Conservation (phyloP, 2,888 invertebrate species). For the Zhuqinia jingwanae region DNA sequence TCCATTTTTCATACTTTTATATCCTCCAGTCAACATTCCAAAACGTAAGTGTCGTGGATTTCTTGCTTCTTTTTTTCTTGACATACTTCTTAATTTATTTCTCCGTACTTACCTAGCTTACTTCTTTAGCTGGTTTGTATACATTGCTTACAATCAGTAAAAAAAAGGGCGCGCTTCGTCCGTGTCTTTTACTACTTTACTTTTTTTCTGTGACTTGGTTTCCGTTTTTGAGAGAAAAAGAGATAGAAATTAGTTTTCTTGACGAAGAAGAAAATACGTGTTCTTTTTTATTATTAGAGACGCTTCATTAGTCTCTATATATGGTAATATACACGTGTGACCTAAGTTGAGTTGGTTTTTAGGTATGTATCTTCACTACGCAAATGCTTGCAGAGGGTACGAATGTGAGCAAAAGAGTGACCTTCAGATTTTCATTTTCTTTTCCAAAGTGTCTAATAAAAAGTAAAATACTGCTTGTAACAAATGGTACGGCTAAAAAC, state of each 20-base stretch:
- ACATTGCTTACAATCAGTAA: neutral
- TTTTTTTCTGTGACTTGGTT: slow-evolving; percentile 36
- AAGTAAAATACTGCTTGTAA: neutral
- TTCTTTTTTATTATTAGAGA: slow-evolving; percentile 9
- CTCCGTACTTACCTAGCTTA: neutral
- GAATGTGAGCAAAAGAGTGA: slow-evolving; percentile 45
- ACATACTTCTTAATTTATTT: slow-evolving; percentile 60
- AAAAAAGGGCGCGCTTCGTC: neutral
- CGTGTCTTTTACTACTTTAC: neutral
- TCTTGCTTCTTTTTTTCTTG: slow-evolving; percentile 29
- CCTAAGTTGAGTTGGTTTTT: too few relatives aligned
- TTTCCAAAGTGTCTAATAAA: slow-evolving; percentile 3
- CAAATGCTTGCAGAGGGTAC: neutral
- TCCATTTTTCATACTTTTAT: slow-evolving; percentile 55
- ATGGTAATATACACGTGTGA: neutral
- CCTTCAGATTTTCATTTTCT: slow-evolving; percentile 48
- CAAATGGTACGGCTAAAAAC: too few relatives aligned
- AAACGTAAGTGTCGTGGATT: slow-evolving; percentile 3
- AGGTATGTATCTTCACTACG: neutral
- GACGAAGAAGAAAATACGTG: neutral
- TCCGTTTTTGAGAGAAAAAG: slow-evolving; percentile 13
- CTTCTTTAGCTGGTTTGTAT: neutral
- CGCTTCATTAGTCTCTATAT: slow-evolving; percentile 50
- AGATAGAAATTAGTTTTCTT: slow-evolving; percentile 40
- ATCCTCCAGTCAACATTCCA: slow-evolving; percentile 15